A percentile compares a stretch with the other conserved stretches of the same genome.
Conservation (phyloP, 2,113 vertebrate genomes). For the Xiphophorus maculatus region DNA sequence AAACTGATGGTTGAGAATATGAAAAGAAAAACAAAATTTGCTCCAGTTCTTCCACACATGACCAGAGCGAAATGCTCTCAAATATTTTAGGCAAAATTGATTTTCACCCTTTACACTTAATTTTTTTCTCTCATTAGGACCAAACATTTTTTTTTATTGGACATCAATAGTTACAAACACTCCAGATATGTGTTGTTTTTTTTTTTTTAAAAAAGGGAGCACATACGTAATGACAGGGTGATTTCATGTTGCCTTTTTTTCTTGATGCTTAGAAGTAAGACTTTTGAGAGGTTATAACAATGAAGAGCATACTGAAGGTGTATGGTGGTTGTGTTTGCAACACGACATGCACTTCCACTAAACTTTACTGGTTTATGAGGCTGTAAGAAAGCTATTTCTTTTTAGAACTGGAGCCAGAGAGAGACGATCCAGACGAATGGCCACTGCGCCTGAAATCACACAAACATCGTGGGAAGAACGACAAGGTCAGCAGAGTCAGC, state of each 20-base stretch:
- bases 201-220: conserved; percentile 27
- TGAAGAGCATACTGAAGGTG: conserved; percentile 67
- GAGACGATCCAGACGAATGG: conserved; percentile 94
- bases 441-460: conserved; percentile 89
- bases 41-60: conserved; percentile 18
- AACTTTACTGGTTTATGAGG: conserved; percentile 56
- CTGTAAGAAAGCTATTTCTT: conserved; percentile 88
- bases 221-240: conserved; percentile 17
- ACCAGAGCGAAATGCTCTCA: conserved; percentile 29
- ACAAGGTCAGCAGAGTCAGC: conserved; percentile 38
- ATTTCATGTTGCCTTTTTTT: conserved; percentile 16
- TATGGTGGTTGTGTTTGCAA: conserved; percentile 59
- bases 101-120: conserved; percentile 49
- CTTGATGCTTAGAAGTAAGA: conserved; percentile 49
- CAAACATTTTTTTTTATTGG: conserved; percentile 50
- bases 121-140: conserved; percentile 27
- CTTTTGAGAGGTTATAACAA: conserved; percentile 59
- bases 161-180: conserved; percentile 61
- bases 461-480: conserved; percentile 75
- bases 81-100: conserved; percentile 10
- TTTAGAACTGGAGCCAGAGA: conserved; percentile 98
- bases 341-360: conserved; percentile 79
- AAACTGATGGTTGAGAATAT: conserved; percentile 27
- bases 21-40: neutral
- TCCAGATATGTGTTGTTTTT: conserved; percentile 31